phyloP scores from a whole-genome alignment of 2,797 vertebrate genomes.

The Ceyx erithaca region DNA sequence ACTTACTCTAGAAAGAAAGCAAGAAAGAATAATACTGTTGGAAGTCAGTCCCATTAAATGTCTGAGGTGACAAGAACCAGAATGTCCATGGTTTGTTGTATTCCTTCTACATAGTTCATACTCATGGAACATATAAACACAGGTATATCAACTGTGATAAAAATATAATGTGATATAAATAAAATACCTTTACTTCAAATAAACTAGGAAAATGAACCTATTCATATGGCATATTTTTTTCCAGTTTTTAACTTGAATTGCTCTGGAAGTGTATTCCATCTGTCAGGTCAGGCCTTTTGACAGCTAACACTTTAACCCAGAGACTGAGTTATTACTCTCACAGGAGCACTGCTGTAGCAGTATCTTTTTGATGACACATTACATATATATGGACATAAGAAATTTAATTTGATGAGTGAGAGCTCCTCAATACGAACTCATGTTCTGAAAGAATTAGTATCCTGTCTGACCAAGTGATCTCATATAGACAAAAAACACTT shows the following conservation, averaged over 20 bases:
- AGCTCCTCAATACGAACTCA: not conserved
- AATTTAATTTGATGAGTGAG: not conserved
- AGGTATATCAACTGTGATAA: not conserved
- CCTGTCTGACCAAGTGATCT: not conserved
- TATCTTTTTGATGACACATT: not conserved
- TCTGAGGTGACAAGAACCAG: constrained; percentile 44
- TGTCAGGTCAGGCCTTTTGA: not conserved
- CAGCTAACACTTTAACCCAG: not conserved
- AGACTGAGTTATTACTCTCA: not conserved
- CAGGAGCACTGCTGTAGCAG: not conserved
- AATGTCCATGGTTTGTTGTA: not conserved
- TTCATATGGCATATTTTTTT: not conserved
- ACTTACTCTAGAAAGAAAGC: not conserved
- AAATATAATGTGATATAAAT: not conserved
- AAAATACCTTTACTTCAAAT: not conserved
- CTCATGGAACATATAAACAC: constrained; percentile 6
- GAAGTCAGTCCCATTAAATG: constrained; percentile 21
- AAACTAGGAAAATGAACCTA: not conserved
- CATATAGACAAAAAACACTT: not conserved
- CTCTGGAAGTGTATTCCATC: not conserved
- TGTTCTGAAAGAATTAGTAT: not conserved
- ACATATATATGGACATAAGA: not conserved
- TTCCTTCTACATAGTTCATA: not conserved
- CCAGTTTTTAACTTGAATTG: not conserved
- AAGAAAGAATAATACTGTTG: not conserved